Percentiles rank a stretch among this genome's conserved stretches.
These are phyloP conservation scores for Syritta pipiens DNA, from an alignment of 2,888 invertebrate genomes.

Conservation along the genomic window DNA sequence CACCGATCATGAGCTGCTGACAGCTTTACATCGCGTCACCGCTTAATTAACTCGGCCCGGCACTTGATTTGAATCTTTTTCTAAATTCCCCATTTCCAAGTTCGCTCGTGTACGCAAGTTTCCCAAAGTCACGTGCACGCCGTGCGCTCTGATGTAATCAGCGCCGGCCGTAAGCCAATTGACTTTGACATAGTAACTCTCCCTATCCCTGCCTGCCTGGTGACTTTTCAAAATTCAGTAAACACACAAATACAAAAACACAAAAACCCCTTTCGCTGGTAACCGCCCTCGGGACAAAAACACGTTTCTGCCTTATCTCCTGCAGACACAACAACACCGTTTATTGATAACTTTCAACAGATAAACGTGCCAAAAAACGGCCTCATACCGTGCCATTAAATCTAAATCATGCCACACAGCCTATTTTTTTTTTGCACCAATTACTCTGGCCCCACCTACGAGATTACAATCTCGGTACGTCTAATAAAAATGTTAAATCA, in stretches of 20 bases:
- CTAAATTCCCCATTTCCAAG: too few relatives aligned
- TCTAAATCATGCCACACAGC: constrained; percentile 33
- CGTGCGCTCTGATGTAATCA: not conserved
- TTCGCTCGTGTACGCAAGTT: too few relatives aligned
- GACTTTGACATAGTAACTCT: constrained; percentile 18
- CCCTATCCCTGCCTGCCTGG: constrained; percentile 1
- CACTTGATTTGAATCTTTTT: too few relatives aligned
- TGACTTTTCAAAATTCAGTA: not conserved
- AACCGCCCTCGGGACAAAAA: not conserved
- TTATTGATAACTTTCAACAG: constrained; percentile 4
- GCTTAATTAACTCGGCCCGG: too few relatives aligned
- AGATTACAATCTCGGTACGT: constrained; percentile 30
- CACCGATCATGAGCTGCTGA: too few relatives aligned
- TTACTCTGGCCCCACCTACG: constrained; percentile 15
- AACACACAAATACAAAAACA: not conserved
- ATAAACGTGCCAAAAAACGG: constrained; percentile 36
- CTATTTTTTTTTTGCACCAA: constrained; percentile 6
- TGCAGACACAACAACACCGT: constrained; percentile 32
- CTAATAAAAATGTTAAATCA: constrained; percentile 45
- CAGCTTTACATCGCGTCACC: too few relatives aligned
- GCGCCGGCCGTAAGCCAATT: not conserved
- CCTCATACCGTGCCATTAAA: constrained; percentile 19
- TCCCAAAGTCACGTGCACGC: constrained; percentile 3
- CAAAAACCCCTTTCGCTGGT: not conserved
- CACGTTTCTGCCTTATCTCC: constrained; percentile 27